Evolutionary conservation across 64 coral and sea anemone species (phyloP), one percentile per base, ranked within the genome.

Genomic region (Dendronephthya gigantea): DNA sequence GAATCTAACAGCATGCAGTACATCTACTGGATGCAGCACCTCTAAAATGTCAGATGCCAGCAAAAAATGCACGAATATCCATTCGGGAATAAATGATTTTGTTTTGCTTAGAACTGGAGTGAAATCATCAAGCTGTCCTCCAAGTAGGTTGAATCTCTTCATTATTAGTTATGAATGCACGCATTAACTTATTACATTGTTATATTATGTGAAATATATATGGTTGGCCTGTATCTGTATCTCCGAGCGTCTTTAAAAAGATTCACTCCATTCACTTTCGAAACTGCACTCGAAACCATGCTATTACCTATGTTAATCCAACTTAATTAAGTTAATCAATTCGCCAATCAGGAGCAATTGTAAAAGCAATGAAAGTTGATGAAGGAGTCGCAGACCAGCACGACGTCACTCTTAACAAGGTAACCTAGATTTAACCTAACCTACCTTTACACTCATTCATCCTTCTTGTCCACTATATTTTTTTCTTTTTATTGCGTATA

Each of bases 101-200:
- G 72, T 79, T 9, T 33, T 79, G 72, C 36, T 79, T 16, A 13
- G 72, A 79, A 79, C 72, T 79, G 72, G 72, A 79, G 13, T 79
- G 19, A 29, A 34, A 2, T 17, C 25, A 36, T 36, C 72, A 17
- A 79, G 36, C 8, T 33, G 19, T 79, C 72, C 72, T 36, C 72
- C 72, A 79, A 79, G 72, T 79, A 79, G 0, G 29, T 79, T 36
- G 58, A 66, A 4, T 5, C 3, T 3, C 19, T 66, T 66, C 14
- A 66, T 66, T 66, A n/a, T 66, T 30, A 66, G 6, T 45, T 6
- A 6, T 45, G 41, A 45, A 45, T 45, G 41, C 41, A 45, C 11
- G n/a, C n/a, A n/a, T n/a, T n/a, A n/a, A n/a, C n/a, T n/a, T n/a
- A n/a, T n/a, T n/a, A n/a, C n/a, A n/a, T n/a, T n/a, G n/a, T n/a